These are phyloP conservation scores for Pluvialis apricaria DNA, from an alignment of 2,113 vertebrate genomes.

Conservation along the genomic window DNA sequence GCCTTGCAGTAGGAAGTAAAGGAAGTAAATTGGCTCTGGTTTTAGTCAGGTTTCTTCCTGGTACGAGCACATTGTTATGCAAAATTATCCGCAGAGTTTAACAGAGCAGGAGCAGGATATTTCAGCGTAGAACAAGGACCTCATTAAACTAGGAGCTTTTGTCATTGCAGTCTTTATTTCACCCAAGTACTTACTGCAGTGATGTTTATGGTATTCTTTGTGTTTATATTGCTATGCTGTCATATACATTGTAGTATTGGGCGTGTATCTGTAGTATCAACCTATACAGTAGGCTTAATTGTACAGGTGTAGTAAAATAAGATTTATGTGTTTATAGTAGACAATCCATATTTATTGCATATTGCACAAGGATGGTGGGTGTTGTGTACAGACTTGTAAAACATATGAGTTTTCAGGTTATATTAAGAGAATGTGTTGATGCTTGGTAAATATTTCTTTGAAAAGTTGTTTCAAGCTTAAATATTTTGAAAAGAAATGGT, in stretches of 20 bases:
- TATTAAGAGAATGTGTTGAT: neutral
- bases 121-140: neutral
- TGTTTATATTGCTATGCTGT: neutral
- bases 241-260: neutral
- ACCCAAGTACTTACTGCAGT: neutral
- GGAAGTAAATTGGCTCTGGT: neutral
- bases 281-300: neutral
- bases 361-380: neutral
- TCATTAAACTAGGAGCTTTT: neutral
- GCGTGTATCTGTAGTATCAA: neutral
- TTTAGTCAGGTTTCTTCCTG: conserved; percentile 21
- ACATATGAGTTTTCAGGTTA: neutral
- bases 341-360: neutral
- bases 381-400: neutral
- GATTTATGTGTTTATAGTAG: neutral
- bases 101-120: neutral
- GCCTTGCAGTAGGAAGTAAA: neutral
- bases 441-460: neutral
- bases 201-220: neutral
- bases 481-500: neutral
- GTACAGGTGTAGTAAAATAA: neutral
- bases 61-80: neutral
- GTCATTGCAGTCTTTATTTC: neutral
- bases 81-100: neutral
- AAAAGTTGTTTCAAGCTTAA: neutral